A percentile compares a stretch with the other conserved stretches of the same genome.
Conservation (phyloP, 2,113 vertebrate species). For the Martes martes region DNA sequence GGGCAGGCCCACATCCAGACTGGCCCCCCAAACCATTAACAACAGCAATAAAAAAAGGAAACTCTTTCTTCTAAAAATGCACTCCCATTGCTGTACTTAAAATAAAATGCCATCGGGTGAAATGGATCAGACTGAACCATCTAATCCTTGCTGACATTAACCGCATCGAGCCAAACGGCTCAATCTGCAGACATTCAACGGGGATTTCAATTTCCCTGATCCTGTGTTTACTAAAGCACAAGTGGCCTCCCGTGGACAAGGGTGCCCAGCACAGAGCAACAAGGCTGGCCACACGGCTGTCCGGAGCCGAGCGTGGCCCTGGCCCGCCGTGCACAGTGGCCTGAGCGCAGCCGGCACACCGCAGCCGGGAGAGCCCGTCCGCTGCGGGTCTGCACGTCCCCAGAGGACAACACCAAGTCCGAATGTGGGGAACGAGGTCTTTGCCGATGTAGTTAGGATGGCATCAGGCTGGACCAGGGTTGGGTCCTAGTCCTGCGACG, state of each 20-base stretch:
- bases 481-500: rapidly evolving
- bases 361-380: neutral
- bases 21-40: neutral
- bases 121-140: neutral
- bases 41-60: neutral
- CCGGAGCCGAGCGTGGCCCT: rapidly evolving
- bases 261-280: neutral
- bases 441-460: rapidly evolving
- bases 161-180: rapidly evolving
- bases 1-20: neutral
- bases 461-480: rapidly evolving
- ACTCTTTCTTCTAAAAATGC: rapidly evolving
- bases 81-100: neutral
- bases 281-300: rapidly evolving
- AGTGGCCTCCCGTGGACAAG: rapidly evolving
- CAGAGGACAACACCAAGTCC: rapidly evolving
- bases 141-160: neutral
- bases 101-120: neutral
- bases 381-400: rapidly evolving
- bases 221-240: neutral
- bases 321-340: rapidly evolving
- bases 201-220: rapidly evolving
- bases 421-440: neutral
- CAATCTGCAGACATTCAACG: neutral
- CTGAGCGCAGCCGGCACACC: rapidly evolving